phyloP scores from a whole-genome alignment of 2,113 vertebrate species.

The Rhagologus leucostigma region DNA sequence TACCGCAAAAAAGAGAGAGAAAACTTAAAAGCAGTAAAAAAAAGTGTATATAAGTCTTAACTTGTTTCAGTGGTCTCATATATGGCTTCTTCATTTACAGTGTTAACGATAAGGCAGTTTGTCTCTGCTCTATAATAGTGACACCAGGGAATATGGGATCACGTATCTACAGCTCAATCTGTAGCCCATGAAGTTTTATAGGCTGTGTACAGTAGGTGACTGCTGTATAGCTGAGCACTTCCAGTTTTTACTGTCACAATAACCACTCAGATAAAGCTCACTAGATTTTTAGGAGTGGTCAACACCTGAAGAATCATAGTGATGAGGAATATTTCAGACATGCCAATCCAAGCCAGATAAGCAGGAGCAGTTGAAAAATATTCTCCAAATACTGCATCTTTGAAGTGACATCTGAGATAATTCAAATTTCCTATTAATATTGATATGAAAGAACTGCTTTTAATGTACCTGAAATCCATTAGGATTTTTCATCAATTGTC shows the following conservation, averaged over 20 bases:
- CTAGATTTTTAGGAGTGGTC: background rate
- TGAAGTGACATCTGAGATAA: background rate
- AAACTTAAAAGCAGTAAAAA: constrained; percentile 3
- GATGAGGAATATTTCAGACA: background rate
- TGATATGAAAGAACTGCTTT: background rate
- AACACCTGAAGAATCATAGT: background rate
- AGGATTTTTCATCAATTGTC: background rate
- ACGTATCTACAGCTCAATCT: background rate
- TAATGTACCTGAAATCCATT: background rate
- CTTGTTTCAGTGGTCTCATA: constrained; percentile 9
- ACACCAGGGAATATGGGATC: background rate
- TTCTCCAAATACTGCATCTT: background rate
- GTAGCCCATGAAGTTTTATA: background rate
- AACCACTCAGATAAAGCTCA: background rate
- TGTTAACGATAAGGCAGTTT: background rate
- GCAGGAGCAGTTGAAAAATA: background rate
- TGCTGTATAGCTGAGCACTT: background rate
- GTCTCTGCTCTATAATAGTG: background rate
- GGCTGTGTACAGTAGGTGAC: background rate
- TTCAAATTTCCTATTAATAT: background rate
- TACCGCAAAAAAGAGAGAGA: background rate
- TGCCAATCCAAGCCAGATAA: background rate
- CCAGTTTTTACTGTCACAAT: background rate
- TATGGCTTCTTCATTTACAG: constrained; percentile 23
- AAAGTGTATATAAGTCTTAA: background rate